phyloP scores from a whole-genome alignment of 2,888 invertebrate species.

The Andricus quercusramuli region DNA sequence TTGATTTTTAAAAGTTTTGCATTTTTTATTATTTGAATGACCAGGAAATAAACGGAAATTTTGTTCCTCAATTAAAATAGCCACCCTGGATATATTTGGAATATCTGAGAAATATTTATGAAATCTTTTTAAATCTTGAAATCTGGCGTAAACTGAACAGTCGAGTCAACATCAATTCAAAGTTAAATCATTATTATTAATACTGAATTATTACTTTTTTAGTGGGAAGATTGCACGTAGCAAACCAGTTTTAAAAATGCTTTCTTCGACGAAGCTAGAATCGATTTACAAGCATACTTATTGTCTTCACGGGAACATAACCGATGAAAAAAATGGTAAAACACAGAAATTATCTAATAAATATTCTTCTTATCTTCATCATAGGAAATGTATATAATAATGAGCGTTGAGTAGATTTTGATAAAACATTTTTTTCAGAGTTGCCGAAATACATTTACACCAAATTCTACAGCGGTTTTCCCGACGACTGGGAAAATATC shows the following conservation, averaged over 20 bases:
- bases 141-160: no score
- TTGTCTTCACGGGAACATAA: constrained; percentile 65
- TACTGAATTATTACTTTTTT: constrained; percentile 39
- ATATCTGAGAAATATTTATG: no score
- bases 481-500: constrained; percentile 75
- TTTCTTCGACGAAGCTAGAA: constrained; percentile 59
- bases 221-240: constrained; percentile 68
- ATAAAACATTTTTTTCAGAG: constrained; percentile 55
- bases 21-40: no score
- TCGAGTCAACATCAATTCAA: background rate
- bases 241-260: constrained; percentile 67
- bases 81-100: no score
- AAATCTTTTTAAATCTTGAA: no score
- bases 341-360: background rate
- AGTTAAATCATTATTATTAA: background rate
- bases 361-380: background rate
- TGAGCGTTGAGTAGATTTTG: no score
- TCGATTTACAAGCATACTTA: constrained; percentile 68
- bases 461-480: constrained; percentile 75
- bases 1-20: no score
- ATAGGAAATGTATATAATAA: background rate
- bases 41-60: no score
- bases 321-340: constrained; percentile 67
- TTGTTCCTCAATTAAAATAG: no score
- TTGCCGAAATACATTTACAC: constrained; percentile 70